phyloP scores from a whole-genome alignment of 2,113 vertebrate species.

The Rutilus rutilus region DNA sequence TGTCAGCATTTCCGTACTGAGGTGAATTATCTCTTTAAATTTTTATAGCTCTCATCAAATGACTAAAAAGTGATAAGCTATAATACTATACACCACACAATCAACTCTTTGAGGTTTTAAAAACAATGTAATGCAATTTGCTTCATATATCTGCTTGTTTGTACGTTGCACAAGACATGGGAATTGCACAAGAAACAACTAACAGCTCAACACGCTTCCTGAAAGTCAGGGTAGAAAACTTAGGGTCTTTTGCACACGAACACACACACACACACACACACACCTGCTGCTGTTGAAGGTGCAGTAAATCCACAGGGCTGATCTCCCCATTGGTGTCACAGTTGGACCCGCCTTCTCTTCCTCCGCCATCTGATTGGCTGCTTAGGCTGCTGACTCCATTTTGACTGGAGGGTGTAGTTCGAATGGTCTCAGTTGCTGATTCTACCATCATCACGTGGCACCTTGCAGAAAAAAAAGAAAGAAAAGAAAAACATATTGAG shows the following conservation, averaged over 20 bases:
- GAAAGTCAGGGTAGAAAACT: slow-evolving; percentile 24
- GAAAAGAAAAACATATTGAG: slow-evolving; percentile 25
- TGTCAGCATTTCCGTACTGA: not conserved
- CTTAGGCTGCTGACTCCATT: slow-evolving; percentile 96
- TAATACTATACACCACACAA: not conserved
- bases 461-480: slow-evolving; percentile 61
- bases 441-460: slow-evolving; percentile 99
- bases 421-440: slow-evolving; percentile 99
- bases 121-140: not conserved
- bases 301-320: slow-evolving; percentile 93
- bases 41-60: not conserved
- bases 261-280: slow-evolving; percentile 35
- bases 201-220: slow-evolving; percentile 45
- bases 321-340: slow-evolving; percentile 94
- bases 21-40: not conserved
- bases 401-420: slow-evolving; percentile 91
- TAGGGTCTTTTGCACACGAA: slow-evolving; percentile 64
- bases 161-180: slow-evolving; percentile 44
- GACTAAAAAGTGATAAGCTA: not conserved
- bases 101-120: not conserved
- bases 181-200: slow-evolving; percentile 54
- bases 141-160: slow-evolving; percentile 45
- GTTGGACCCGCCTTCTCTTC: slow-evolving; percentile 80
- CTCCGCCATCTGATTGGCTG: slow-evolving; percentile 87
- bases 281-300: slow-evolving; percentile 99